phyloP scores from a whole-genome alignment of 2,888 invertebrate genomes.

The Cheiracanthium punctorium region DNA sequence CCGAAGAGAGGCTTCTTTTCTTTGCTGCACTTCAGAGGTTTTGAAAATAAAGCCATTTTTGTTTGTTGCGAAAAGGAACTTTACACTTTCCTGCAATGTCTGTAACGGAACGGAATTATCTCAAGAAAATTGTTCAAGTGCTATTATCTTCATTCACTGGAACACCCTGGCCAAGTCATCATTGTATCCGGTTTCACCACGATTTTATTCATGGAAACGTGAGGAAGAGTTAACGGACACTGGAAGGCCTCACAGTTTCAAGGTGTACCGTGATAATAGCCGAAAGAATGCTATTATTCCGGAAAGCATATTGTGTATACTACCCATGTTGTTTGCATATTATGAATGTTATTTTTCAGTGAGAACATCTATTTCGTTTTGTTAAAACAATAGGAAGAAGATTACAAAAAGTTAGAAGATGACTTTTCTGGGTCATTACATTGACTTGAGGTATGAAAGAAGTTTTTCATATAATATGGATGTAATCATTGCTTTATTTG shows the following conservation, averaged over 20 bases:
- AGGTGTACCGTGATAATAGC: conserved; percentile 22
- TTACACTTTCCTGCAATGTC: conserved; percentile 38
- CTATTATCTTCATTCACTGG: not conserved
- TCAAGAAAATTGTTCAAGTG: not conserved
- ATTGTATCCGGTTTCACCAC: conserved; percentile 32
- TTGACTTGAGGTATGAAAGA: too few relatives aligned
- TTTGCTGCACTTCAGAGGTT: not conserved
- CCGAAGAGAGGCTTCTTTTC: not conserved
- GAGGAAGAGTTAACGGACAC: conserved; percentile 18
- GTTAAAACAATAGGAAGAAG: too few relatives aligned
- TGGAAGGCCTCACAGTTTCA: conserved; percentile 18
- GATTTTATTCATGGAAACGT: conserved; percentile 12
- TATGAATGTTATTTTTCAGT: too few relatives aligned
- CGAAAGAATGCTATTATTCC: too few relatives aligned
- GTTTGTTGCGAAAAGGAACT: conserved; percentile 16
- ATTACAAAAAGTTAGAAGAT: too few relatives aligned
- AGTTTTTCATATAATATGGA: too few relatives aligned
- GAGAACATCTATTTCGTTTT: too few relatives aligned
- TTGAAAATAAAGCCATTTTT: conserved; percentile 19
- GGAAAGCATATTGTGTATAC: too few relatives aligned
- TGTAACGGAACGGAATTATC: conserved; percentile 26
- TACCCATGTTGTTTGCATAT: too few relatives aligned
- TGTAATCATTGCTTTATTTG: too few relatives aligned
- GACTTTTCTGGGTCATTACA: too few relatives aligned
- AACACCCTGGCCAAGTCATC: not conserved